Percentiles rank a stretch among this genome's conserved stretches.
Evolutionary conservation across 1,140 invertebrate genomes (phyloP).

Genomic region (Pogonus chalceus): DNA sequence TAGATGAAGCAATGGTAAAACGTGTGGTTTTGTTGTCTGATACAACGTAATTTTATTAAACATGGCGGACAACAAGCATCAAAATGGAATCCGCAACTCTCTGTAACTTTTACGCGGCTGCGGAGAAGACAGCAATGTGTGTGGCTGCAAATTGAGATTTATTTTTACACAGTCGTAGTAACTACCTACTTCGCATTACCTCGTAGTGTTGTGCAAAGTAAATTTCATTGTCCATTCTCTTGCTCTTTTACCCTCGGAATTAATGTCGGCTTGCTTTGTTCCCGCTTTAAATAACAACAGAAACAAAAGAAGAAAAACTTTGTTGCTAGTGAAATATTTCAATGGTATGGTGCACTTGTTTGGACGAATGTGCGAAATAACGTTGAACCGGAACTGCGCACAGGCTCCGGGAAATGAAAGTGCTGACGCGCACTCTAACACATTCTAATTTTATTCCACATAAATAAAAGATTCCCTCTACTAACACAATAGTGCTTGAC

Average conservation of each 20-base stretch:
- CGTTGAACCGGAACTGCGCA: no score
- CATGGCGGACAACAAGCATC: not conserved
- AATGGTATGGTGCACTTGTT: no score
- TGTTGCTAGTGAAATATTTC: no score
- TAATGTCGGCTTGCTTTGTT: not conserved
- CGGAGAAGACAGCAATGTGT: not conserved
- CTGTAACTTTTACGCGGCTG: not conserved
- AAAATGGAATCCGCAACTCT: conserved; percentile 1
- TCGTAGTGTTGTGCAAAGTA: not conserved
- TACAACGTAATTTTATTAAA: conserved; percentile 6
- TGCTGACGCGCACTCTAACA: no score
- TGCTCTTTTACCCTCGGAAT: not conserved
- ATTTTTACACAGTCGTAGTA: not conserved
- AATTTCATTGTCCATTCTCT: not conserved
- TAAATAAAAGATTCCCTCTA: no score
- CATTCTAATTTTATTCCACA: no score
- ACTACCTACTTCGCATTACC: not conserved
- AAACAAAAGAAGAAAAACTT: not conserved
- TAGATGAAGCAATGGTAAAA: no score
- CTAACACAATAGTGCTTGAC: no score
- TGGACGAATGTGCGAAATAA: no score
- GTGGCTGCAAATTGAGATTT: not conserved
- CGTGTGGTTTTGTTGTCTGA: not conserved
- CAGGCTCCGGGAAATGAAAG: no score
- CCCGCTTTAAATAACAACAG: not conserved